Evolutionary conservation across 2,888 invertebrate species (phyloP).

Genomic region (Tenthredo livida): DNA sequence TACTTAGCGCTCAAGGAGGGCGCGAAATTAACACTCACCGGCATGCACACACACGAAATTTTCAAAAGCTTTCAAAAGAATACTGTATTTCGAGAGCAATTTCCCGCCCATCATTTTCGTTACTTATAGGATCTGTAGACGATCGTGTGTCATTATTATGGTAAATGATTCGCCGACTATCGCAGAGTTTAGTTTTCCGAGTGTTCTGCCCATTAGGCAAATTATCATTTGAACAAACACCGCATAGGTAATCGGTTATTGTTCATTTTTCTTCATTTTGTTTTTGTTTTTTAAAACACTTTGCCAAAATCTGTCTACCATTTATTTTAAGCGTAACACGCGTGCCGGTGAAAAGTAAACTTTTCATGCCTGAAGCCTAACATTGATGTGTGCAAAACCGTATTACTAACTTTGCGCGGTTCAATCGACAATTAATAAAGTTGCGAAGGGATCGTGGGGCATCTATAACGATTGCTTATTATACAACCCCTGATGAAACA

Average conservation of each 20-base stretch:
- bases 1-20: conserved; percentile 51
- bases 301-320: neutral
- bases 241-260: neutral
- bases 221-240: neutral
- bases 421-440: conserved; percentile 20
- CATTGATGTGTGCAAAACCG: neutral
- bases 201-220: neutral
- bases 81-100: conserved; percentile 43
- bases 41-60: conserved; percentile 49
- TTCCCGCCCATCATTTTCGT: conserved; percentile 3
- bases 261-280: neutral
- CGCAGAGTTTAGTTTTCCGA: neutral
- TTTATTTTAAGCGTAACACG: neutral
- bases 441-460: conserved; percentile 9
- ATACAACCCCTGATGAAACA: neutral
- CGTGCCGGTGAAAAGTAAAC: neutral
- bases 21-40: conserved; percentile 49
- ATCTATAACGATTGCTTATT: conserved; percentile 14
- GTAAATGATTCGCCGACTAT: neutral
- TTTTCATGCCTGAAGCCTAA: neutral
- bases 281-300: neutral
- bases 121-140: neutral
- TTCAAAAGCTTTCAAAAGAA: conserved; percentile 48
- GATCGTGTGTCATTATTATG: conserved; percentile 13
- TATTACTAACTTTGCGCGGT: conserved; percentile 4